A percentile compares a stretch with the other conserved stretches of the same genome.
These are phyloP conservation scores for Volucella zonaria DNA, from an alignment of 2,888 invertebrate species.

Conservation along the genomic window DNA sequence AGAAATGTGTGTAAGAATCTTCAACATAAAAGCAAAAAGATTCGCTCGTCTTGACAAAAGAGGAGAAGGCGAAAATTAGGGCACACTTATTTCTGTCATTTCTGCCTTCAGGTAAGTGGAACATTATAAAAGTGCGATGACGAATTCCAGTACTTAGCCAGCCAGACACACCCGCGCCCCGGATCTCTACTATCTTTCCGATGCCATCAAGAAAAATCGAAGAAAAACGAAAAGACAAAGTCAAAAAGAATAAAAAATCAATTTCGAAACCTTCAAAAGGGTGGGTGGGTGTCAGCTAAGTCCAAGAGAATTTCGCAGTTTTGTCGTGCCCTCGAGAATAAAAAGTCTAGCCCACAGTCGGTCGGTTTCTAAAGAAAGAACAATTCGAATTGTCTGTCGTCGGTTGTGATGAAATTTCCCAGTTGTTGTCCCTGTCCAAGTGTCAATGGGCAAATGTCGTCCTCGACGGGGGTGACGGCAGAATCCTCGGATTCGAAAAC, in stretches of 20 bases:
- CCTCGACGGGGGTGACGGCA: constrained; percentile 10
- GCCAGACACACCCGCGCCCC: not conserved
- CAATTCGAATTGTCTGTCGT: not conserved
- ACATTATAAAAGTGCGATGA: constrained; percentile 46
- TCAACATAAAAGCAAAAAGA: constrained; percentile 31
- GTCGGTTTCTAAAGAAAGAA: not conserved
- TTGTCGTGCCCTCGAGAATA: constrained; percentile 66
- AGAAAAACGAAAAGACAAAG: not conserved
- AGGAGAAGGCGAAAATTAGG: constrained; percentile 37
- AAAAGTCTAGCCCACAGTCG: constrained; percentile 13
- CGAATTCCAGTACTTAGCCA: constrained; percentile 22
- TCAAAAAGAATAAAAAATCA: not conserved
- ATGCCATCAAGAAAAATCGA: not conserved
- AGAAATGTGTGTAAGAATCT: constrained; percentile 32
- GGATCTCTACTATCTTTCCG: constrained; percentile 24
- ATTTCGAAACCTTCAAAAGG: constrained; percentile 1
- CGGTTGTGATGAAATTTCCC: constrained; percentile 61
- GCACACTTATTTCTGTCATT: constrained; percentile 23
- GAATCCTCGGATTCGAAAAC: constrained; percentile 28
- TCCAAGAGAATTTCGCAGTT: constrained; percentile 55
- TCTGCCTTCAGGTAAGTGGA: constrained; percentile 50
- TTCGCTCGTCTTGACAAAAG: constrained; percentile 30
- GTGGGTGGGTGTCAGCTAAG: constrained; percentile 24
- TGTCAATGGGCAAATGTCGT: constrained; percentile 39
- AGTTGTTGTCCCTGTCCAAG: constrained; percentile 63